Conservation (phyloP, 2,113 vertebrate genomes). For the Macroglossus sobrinus region DNA sequence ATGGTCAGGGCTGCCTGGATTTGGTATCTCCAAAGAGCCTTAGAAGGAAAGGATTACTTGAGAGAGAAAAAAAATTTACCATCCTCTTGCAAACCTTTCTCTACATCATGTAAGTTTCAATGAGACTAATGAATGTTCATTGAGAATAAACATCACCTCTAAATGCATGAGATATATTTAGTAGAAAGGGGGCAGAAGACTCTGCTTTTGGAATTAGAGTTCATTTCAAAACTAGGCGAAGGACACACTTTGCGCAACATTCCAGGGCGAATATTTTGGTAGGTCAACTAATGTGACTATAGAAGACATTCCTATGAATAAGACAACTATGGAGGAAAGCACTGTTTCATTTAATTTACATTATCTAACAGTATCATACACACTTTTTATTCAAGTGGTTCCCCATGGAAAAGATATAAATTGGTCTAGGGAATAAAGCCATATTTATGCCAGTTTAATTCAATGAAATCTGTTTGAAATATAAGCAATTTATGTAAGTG, state of each 20-base stretch:
- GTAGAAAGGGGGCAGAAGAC: neutral
- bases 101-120: neutral
- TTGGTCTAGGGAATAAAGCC: neutral
- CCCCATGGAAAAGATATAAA: neutral
- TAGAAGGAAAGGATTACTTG: neutral
- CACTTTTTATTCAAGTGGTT: neutral
- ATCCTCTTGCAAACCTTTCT: neutral
- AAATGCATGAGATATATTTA: neutral
- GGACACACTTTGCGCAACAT: neutral
- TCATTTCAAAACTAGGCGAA: neutral
- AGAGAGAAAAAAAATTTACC: neutral
- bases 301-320: neutral
- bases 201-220: neutral
- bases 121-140: neutral
- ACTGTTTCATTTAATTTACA: neutral
- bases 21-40: neutral
- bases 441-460: neutral
- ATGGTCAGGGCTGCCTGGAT: neutral
- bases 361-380: neutral
- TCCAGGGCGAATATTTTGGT: neutral
- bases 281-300: neutral
- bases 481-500: neutral
- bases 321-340: neutral
- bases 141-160: neutral
- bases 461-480: neutral